Evolutionary conservation across 2,113 vertebrate species (phyloP).

Genomic region (Seriola quinqueradiata): DNA sequence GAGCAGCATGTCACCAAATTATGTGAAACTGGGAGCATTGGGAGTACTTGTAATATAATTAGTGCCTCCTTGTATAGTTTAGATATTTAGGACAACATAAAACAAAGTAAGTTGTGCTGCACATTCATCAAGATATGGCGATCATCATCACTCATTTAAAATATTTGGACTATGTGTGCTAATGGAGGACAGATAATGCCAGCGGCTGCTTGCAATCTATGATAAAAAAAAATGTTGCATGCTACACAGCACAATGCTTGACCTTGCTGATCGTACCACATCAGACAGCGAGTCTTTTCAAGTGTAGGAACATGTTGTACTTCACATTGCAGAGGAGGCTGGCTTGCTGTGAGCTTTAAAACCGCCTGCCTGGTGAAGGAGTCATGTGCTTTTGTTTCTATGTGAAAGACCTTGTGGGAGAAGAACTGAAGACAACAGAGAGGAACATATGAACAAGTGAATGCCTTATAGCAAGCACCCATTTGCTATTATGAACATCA

Average conservation of each 20-base stretch:
- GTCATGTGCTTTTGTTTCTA: constrained; percentile 5
- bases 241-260: constrained; percentile 13
- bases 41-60: constrained; percentile 1
- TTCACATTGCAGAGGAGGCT: constrained; percentile 33
- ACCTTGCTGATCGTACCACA: constrained; percentile 64
- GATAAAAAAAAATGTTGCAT: constrained; percentile 2
- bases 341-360: constrained; percentile 25
- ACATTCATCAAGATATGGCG: not conserved
- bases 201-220: not conserved
- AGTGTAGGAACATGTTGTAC: constrained; percentile 59
- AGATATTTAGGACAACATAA: constrained; percentile 11
- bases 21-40: not conserved
- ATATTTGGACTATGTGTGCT: constrained; percentile 26
- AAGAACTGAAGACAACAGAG: constrained; percentile 15
- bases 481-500: not conserved
- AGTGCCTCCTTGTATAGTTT: not conserved
- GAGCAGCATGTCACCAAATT: not conserved
- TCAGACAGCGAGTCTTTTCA: constrained; percentile 51
- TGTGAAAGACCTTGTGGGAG: constrained; percentile 17
- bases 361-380: constrained; percentile 13
- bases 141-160: not conserved
- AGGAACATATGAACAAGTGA: not conserved
- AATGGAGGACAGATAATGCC: constrained; percentile 13
- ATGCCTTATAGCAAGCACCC: not conserved
- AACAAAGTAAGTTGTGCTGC: not conserved